phyloP scores from a whole-genome alignment of 2,113 vertebrate species.

The Ailuropoda melanoleuca region DNA sequence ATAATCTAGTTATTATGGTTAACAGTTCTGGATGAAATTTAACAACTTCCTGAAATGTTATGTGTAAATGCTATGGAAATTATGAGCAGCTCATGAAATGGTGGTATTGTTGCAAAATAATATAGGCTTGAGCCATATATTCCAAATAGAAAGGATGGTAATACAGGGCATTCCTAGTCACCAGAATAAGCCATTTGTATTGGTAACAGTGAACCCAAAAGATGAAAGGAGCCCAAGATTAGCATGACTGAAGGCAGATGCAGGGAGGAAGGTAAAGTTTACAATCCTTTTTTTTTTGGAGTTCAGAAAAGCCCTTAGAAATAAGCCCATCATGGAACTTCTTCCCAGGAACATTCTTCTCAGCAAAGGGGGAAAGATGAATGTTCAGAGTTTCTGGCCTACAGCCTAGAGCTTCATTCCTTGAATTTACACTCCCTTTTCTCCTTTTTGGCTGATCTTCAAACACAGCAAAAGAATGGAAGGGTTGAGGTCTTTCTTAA shows the following conservation, averaged over 20 bases:
- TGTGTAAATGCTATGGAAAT: neutral
- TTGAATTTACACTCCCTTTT: conserved; percentile 60
- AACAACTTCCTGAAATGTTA: neutral
- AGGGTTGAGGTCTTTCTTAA: conserved; percentile 52
- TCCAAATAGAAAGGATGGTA: neutral
- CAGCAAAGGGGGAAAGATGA: conserved; percentile 1
- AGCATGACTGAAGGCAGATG: neutral
- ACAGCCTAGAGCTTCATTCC: conserved; percentile 44
- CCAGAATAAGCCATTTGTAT: neutral
- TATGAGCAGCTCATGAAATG: neutral
- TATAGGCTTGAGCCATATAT: neutral
- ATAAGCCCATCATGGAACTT: neutral
- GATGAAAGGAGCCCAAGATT: neutral
- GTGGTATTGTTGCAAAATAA: neutral
- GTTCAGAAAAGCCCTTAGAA: neutral
- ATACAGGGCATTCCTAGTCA: neutral
- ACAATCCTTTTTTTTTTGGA: neutral
- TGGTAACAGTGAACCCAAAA: neutral
- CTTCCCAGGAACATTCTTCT: conserved; percentile 51
- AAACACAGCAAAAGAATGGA: conserved; percentile 42
- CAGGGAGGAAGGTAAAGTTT: conserved; percentile 16
- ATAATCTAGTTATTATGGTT: neutral
- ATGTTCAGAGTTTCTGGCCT: conserved; percentile 53
- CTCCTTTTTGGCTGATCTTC: conserved; percentile 66
- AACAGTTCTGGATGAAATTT: neutral